Conservation (phyloP, 2,113 vertebrate genomes). For the Caranx ignobilis region DNA sequence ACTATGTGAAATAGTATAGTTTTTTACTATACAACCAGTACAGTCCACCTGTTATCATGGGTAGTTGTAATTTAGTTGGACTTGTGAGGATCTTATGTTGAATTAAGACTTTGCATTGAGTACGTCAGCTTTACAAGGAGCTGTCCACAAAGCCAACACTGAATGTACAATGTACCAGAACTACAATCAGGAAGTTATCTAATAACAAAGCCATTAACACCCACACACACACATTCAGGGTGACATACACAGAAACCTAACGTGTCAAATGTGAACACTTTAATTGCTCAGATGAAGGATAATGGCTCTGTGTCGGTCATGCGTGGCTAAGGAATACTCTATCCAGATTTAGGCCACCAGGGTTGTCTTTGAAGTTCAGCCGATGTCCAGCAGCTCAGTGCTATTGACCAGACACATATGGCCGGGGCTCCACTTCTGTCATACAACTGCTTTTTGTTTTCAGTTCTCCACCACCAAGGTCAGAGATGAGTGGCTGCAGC, state of each 20-base stretch:
- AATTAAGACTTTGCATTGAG: too few species aligned
- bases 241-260: neutral
- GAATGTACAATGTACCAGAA: neutral
- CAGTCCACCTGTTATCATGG: too few species aligned
- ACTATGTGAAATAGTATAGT: too few species aligned
- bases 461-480: neutral
- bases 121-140: neutral
- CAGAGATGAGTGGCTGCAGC: constrained; percentile 30
- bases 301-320: constrained; percentile 25
- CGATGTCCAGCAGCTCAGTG: constrained; percentile 36
- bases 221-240: neutral
- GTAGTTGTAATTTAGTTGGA: too few species aligned
- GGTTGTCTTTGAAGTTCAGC: constrained; percentile 55
- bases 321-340: constrained; percentile 19
- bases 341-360: constrained; percentile 47
- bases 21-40: too few species aligned
- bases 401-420: constrained; percentile 48
- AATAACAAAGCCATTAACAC: neutral
- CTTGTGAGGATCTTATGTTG: too few species aligned
- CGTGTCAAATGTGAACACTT: neutral
- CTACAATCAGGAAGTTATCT: neutral
- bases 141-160: neutral
- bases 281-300: neutral
- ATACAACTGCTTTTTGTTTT: constrained; percentile 21
- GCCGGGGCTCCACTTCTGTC: constrained; percentile 53